Conservation (phyloP, 2,113 vertebrate species). For the Peromyscus californicus region DNA sequence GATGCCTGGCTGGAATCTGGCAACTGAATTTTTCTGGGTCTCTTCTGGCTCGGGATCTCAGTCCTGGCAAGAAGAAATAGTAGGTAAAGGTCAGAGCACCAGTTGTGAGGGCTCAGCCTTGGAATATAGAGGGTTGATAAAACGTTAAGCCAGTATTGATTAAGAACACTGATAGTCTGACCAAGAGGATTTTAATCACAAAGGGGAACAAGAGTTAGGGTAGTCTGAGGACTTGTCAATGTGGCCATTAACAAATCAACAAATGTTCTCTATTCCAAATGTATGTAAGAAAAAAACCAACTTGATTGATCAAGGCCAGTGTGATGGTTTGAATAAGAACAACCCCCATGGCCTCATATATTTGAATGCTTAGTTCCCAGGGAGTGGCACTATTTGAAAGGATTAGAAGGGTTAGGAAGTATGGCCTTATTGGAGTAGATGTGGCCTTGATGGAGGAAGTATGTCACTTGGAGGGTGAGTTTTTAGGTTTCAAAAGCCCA, state of each 20-base stretch:
- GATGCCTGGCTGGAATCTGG: background rate
- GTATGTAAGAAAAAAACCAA: conserved; percentile 22
- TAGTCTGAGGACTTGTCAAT: background rate
- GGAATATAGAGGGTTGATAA: background rate
- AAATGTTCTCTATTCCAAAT: background rate
- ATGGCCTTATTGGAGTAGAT: background rate
- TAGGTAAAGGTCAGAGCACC: background rate
- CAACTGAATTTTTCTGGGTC: background rate
- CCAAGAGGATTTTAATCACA: conserved; percentile 53
- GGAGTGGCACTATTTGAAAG: background rate
- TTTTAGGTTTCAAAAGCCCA: background rate
- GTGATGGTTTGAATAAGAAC: background rate
- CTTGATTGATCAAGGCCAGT: background rate
- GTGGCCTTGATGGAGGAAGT: background rate
- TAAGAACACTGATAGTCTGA: background rate
- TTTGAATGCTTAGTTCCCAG: background rate
- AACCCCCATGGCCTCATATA: background rate
- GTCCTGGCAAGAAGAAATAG: background rate
- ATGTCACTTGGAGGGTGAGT: background rate
- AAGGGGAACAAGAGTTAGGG: background rate
- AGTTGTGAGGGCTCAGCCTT: background rate
- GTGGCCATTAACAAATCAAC: background rate
- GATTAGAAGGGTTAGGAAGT: background rate
- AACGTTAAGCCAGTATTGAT: background rate
- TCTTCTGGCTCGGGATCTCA: background rate